A percentile compares a stretch with the other conserved stretches of the same genome.
phyloP scores from a whole-genome alignment of 1,140 invertebrate genomes.

The Drosophila subpulchrella region DNA sequence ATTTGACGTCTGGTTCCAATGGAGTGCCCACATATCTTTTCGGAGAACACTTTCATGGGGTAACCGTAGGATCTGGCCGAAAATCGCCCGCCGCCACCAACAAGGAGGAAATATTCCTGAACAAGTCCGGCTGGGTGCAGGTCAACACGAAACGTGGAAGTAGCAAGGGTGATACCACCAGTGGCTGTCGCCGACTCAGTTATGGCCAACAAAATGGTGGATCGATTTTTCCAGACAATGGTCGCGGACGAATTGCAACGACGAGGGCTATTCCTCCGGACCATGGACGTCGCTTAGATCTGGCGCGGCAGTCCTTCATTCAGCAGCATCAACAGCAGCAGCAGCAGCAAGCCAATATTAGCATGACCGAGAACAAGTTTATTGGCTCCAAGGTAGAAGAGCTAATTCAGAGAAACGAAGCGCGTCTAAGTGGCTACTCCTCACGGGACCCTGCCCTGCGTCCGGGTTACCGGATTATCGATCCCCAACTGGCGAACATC shows the following conservation, averaged over 20 bases:
- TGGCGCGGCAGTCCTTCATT: slow-evolving; percentile 49
- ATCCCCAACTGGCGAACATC: slow-evolving; percentile 76
- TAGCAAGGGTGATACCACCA: slow-evolving; percentile 46
- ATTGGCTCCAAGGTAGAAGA: slow-evolving; percentile 80
- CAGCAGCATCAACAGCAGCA: slow-evolving; percentile 50
- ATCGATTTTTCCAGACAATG: slow-evolving; percentile 2
- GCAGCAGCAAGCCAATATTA: slow-evolving; percentile 20
- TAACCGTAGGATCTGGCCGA: slow-evolving; percentile 21
- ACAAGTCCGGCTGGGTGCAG: slow-evolving; percentile 84
- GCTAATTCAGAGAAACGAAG: slow-evolving; percentile 76
- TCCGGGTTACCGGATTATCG: slow-evolving; percentile 76
- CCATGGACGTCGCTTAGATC: slow-evolving; percentile 48
- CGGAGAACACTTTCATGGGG: slow-evolving; percentile 68
- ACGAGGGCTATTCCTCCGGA: slow-evolving; percentile 53
- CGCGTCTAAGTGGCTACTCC: slow-evolving; percentile 46
- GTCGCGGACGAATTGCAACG: slow-evolving; percentile 21
- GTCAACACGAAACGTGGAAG: slow-evolving; percentile 67
- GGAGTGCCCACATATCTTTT: slow-evolving; percentile 80
- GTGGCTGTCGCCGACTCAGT: slow-evolving; percentile 43
- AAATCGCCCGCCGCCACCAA: slow-evolving; percentile 58
- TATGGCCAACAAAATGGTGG: slow-evolving; percentile 56
- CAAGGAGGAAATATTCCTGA: slow-evolving; percentile 81
- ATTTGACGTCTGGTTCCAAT: slow-evolving; percentile 19
- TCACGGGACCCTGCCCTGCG: slow-evolving; percentile 55
- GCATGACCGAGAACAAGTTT: slow-evolving; percentile 60